Percentiles rank a stretch among this genome's conserved stretches.
Conservation (phyloP, 2,113 vertebrate species). For the Oxyura jamaicensis region DNA sequence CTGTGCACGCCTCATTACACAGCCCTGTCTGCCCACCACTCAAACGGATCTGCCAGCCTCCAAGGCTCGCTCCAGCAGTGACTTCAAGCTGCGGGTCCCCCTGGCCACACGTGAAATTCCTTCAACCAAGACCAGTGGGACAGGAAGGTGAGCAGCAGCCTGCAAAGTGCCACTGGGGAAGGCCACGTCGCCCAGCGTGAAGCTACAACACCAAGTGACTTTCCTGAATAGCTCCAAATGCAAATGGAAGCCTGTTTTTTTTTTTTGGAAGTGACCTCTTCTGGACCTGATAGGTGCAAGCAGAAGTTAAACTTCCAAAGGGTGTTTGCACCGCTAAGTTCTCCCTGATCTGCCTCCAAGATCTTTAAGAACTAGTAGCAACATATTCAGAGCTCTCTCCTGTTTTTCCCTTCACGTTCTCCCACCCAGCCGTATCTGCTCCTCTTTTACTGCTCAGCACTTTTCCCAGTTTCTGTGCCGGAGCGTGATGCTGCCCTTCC, state of each 20-base stretch:
- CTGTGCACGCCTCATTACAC: not conserved
- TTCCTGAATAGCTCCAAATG: not conserved
- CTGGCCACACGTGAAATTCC: not conserved
- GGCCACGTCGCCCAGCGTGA: not conserved
- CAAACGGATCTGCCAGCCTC: not conserved
- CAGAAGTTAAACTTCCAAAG: not conserved
- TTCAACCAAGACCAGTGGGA: not conserved
- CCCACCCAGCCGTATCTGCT: accelerated
- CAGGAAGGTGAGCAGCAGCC: not conserved
- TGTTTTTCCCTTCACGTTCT: not conserved
- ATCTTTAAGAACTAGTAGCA: not conserved
- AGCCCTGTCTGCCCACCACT: not conserved
- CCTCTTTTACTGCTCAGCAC: not conserved
- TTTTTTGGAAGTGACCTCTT: not conserved
- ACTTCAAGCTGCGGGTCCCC: not conserved
- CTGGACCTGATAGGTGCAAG: not conserved
- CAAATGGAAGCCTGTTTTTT: not conserved
- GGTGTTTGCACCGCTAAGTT: not conserved
- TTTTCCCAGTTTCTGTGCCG: not conserved
- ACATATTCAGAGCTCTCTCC: not conserved
- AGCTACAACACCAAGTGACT: not conserved
- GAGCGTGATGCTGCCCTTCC: not conserved
- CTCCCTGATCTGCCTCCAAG: not conserved
- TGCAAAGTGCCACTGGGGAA: not conserved
- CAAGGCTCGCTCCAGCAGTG: not conserved